Percentiles rank a stretch among this genome's conserved stretches.
Conservation (phyloP, 2,888 invertebrate species). For the Leuctra nigra region DNA sequence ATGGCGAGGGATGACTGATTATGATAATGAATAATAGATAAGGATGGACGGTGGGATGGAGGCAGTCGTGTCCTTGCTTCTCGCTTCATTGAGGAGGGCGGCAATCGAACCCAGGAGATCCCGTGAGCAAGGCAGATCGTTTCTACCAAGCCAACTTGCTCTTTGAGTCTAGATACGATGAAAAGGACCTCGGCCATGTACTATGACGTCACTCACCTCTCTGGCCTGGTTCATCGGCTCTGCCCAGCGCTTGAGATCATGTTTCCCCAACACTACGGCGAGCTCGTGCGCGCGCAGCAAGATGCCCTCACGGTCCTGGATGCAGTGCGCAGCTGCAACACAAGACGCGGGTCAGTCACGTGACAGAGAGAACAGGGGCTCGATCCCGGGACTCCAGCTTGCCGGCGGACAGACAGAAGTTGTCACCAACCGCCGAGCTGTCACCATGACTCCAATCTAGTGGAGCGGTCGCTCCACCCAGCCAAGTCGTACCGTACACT, state of each 20-base stretch:
- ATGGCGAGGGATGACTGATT: no score
- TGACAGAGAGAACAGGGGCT: no score
- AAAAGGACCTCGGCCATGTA: no score
- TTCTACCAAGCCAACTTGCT: neutral
- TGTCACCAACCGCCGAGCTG: no score
- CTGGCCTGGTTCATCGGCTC: slow-evolving; percentile 34
- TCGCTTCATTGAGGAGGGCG: neutral
- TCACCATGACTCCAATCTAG: no score
- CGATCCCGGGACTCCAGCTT: no score
- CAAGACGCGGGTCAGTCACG: no score
- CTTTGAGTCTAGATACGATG: neutral
- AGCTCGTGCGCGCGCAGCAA: slow-evolving; percentile 34
- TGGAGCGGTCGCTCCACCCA: no score
- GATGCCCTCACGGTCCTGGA: neutral
- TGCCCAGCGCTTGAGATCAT: slow-evolving; percentile 36
- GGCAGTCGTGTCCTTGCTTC: neutral
- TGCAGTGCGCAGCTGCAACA: slow-evolving; percentile 9
- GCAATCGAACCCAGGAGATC: neutral
- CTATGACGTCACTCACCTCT: slow-evolving; percentile 31
- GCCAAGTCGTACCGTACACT: no score
- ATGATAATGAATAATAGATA: no score
- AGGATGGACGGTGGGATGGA: no score
- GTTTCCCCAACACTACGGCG: slow-evolving; percentile 39
- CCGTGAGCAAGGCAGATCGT: neutral
- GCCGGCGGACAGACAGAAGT: no score